Evolutionary conservation across 2,113 vertebrate genomes (phyloP).

Genomic region (Scytalopus superciliaris): DNA sequence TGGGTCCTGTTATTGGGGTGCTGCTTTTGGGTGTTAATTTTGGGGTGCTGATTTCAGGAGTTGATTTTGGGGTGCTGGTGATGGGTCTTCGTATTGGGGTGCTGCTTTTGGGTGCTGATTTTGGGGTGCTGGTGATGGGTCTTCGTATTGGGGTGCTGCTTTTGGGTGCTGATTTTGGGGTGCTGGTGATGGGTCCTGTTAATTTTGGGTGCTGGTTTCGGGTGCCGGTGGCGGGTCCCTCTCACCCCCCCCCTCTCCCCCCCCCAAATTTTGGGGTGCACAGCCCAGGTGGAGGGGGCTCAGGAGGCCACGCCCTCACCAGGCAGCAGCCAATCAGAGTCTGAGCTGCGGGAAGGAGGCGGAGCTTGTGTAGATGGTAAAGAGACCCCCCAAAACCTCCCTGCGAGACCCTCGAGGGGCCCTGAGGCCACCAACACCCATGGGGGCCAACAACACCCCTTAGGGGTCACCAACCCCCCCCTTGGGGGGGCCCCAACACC

Average conservation of each 20-base stretch:
- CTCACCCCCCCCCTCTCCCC: not conserved
- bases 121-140: not conserved
- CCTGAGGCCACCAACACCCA: too few species aligned
- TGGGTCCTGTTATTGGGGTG: not conserved
- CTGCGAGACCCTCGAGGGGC: too few species aligned
- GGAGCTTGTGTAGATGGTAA: conserved; percentile 72
- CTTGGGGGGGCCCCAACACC: too few species aligned
- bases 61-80: not conserved
- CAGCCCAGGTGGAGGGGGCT: conserved; percentile 65
- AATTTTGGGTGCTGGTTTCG: too few species aligned
- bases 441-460: too few species aligned
- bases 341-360: conserved; percentile 70
- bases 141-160: too few species aligned
- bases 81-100: too few species aligned
- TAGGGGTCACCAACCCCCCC: too few species aligned
- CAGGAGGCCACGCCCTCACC: conserved; percentile 45
- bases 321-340: conserved; percentile 68
- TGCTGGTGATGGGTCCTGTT: too few species aligned
- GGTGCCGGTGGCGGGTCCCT: not conserved
- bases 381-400: not conserved
- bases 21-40: not conserved
- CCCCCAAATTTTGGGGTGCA: not conserved
- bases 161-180: not conserved
- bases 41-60: not conserved
- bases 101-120: not conserved